Conservation (phyloP, 1,140 invertebrate species). For the Leptopilina clavipes region DNA sequence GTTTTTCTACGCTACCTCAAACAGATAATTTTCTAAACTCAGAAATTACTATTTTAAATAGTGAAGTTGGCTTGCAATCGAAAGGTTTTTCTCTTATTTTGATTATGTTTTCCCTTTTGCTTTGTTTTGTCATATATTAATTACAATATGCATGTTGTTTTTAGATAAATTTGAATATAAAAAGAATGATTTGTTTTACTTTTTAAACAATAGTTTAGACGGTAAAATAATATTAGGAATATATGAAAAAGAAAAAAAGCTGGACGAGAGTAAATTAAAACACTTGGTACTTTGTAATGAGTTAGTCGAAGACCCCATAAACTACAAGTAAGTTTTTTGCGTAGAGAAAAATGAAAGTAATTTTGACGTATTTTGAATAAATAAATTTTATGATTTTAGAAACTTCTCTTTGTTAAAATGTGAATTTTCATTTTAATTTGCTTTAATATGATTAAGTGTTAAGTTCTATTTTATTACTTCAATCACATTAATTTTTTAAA, state of each 20-base stretch:
- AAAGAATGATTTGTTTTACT: constrained; percentile 31
- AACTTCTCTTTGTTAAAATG: too few species aligned
- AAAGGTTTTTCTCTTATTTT: neutral
- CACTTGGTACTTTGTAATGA: constrained; percentile 28
- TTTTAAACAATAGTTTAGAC: constrained; percentile 38
- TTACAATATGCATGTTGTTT: neutral
- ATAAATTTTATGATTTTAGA: too few species aligned
- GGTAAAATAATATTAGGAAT: constrained; percentile 36
- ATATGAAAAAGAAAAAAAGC: constrained; percentile 31
- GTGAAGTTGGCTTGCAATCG: neutral
- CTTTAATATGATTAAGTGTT: too few species aligned
- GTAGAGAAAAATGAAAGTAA: neutral
- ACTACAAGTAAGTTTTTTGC: constrained; percentile 28
- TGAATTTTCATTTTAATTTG: too few species aligned
- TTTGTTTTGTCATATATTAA: neutral
- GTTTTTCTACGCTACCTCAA: neutral
- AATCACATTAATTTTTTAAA: too few species aligned
- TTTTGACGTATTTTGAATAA: too few species aligned
- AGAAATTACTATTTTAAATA: neutral
- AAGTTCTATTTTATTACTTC: too few species aligned
- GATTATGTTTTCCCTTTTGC: neutral
- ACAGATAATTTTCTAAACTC: neutral
- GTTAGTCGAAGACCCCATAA: constrained; percentile 18
- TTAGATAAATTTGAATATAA: neutral
- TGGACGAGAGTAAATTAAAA: constrained; percentile 15